These are phyloP conservation scores for Zoanthus solanderi DNA, from an alignment of 92 coral and sea anemone species.

Conservation along the genomic window DNA sequence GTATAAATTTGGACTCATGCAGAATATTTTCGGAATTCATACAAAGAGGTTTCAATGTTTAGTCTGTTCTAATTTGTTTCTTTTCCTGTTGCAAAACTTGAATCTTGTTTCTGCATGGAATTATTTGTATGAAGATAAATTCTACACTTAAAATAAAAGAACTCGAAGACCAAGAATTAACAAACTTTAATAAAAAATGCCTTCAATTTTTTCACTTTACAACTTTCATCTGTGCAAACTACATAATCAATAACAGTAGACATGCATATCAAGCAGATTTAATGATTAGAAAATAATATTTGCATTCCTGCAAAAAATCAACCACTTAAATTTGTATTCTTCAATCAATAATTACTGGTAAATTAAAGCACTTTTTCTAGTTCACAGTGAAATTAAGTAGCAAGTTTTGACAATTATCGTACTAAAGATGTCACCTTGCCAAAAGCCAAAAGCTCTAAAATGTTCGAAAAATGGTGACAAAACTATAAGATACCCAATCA, in stretches of 20 bases:
- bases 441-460: constrained; percentile 19
- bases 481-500: constrained; percentile 3
- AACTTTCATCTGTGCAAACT: constrained; percentile 22
- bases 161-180: constrained; percentile 13
- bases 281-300: constrained; percentile 5
- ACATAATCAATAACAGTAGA: constrained; percentile 3
- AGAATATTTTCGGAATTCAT: constrained; percentile 9
- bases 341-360: constrained; percentile 3
- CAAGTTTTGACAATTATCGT: constrained; percentile 20
- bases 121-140: constrained; percentile 21
- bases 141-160: constrained; percentile 9
- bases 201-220: constrained; percentile 21
- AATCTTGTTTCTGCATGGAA: constrained; percentile 21
- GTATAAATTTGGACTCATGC: constrained; percentile 22
- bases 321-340: neutral
- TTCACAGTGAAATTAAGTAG: constrained; percentile 29
- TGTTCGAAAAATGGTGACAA: constrained; percentile 19
- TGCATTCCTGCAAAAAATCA: constrained; percentile 23
- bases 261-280: neutral
- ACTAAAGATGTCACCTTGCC: constrained; percentile 11
- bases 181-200: constrained; percentile 15
- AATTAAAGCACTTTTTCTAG: constrained; percentile 19
- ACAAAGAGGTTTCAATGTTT: constrained; percentile 14
- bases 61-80: constrained; percentile 22
- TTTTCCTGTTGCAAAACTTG: constrained; percentile 16